Evolutionary conservation across 2,888 invertebrate genomes (phyloP), one percentile per base, ranked within the genome.

Genomic region (Lissonota sp.): DNA sequence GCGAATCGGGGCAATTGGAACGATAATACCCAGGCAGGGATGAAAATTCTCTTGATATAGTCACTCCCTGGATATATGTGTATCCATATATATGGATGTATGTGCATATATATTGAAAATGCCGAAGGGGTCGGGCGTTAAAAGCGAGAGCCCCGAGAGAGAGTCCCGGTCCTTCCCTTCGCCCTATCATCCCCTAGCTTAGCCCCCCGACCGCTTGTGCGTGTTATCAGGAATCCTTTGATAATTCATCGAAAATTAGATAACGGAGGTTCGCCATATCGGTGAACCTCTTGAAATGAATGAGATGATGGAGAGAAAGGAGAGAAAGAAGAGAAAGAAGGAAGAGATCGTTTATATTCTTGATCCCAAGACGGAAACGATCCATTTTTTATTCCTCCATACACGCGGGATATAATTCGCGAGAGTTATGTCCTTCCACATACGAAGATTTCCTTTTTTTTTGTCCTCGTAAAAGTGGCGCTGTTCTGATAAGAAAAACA

Each of bases 231-330:
- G 85, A 87, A 86, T 26, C 84, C 86, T 87, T 88, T 86, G 84
- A 89, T 90, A 90, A 90, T 87, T 88, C 88, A 89, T 88, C 82
- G 80, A 80, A 80, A 83, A 82, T 82, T 82, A 82, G 81, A 82
- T 82, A 82, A 82, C 78, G 57, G 26, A 26, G 72, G 69, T 40
- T 76, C 51, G 53, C 67, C 60, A 26, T 74, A 53, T 70, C 66
- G 64, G 44, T n/a, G 58, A 51, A 66, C 39, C 49, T 67, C 26
- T 58, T 16, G 26, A 49, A 49, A 40, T 42, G 53, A 75, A 75
- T 62, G 75, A 75, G 67, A 67, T 51, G 51, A 69, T 46, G 16
- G 69, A 40, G 42, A 55, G 8, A 58, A 44, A n/a, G n/a, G n/a
- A n/a, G n/a, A n/a, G n/a, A n/a, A n/a, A n/a, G n/a, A n/a, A 10